These are phyloP conservation scores for Scomber colias DNA, from an alignment of 2,113 vertebrate genomes.

Conservation along the genomic window DNA sequence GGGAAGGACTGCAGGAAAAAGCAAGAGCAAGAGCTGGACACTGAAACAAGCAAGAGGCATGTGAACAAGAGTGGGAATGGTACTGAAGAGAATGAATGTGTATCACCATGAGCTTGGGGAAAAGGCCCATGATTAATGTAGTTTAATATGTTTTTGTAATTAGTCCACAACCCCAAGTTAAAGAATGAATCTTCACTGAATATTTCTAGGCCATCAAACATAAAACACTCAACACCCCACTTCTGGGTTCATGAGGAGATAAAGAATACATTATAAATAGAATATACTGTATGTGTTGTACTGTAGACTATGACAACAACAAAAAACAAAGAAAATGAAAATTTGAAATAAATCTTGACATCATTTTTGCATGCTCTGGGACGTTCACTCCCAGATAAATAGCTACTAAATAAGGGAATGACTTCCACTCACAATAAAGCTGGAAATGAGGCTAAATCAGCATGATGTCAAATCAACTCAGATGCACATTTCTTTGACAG, in stretches of 20 bases:
- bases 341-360: constrained; percentile 24
- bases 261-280: neutral
- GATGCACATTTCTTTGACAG: constrained; percentile 26
- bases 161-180: neutral
- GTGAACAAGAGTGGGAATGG: constrained; percentile 30
- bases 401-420: constrained; percentile 48
- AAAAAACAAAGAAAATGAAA: constrained; percentile 33
- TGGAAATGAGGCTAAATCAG: constrained; percentile 59
- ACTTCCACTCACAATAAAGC: constrained; percentile 51
- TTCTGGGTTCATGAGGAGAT: neutral
- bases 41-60: constrained; percentile 43
- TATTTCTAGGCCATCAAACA: neutral
- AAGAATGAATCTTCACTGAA: neutral
- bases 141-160: constrained; percentile 3
- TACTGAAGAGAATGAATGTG: neutral
- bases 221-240: neutral
- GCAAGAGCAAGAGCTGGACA: constrained; percentile 5
- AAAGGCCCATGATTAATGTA: constrained; percentile 8
- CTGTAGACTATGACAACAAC: neutral
- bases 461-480: constrained; percentile 40
- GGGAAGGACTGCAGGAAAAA: constrained; percentile 19
- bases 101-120: neutral
- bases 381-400: constrained; percentile 50
- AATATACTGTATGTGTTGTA: neutral
- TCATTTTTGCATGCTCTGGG: constrained; percentile 40